Base-by-base conservation (phyloP, 1,140 invertebrate species). In the Drosophila saltans region DNA sequence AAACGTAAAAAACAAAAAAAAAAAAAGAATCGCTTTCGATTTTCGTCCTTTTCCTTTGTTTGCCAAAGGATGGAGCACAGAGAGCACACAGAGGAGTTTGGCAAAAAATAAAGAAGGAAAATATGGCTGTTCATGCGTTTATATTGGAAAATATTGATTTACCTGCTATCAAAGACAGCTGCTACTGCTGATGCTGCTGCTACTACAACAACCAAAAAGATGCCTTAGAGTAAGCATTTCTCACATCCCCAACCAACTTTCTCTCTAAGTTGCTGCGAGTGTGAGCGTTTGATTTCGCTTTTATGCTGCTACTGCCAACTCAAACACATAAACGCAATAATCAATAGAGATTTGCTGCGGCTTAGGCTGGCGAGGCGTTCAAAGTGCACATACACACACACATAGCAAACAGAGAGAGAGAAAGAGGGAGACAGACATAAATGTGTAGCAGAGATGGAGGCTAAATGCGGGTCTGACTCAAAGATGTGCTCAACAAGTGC, bases 101-200 rank as follows among this genome's bases (percentile, higher is more conserved):
- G 52, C 59, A 8, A 26, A 63, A 11, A 21, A 16, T 41, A 52
- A 58, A 11, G 56, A 69, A 73, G 60, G 64, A 52, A 64, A 69
- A 81, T 76, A 71, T 81, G 76, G 72, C 70, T 72, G 69, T 70
- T 75, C 74, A 80, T 79, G 69, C 72, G 82, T 86, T 86, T 81
- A 80, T 81, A 86, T 89, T 89, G 84, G 74, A 89, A 89, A 83
- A 81, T 88, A 88, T 88, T 88, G 84, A 88, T 88, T 88, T 89
- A 88, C 84, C 84, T 84, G 84, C 84, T 69, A 89, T 80, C 84
- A 89, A 83, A 80, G 84, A 67, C 83, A 88, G 74, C 81, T 85
- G 80, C 76, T 56, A 65, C 81, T 70, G 72, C 57, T 16, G 16
- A 16, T 16, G 74, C 81, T 85, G 80, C 76, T 56, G 65, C 81